These are phyloP conservation scores for Conus betulinus DNA, from an alignment of 1,140 invertebrate genomes.

Conservation along the genomic window DNA sequence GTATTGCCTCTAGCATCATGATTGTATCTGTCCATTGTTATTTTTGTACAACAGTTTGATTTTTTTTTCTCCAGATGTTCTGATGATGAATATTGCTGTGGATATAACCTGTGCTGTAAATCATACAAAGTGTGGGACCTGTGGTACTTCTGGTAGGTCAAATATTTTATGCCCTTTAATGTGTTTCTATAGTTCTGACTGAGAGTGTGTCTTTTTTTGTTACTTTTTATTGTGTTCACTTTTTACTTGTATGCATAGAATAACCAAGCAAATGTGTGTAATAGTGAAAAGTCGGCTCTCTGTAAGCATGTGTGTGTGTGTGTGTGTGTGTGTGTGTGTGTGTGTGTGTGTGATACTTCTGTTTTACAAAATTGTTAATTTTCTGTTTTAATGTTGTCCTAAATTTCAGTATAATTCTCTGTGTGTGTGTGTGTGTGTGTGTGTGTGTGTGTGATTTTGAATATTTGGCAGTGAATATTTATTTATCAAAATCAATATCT, in stretches of 20 bases:
- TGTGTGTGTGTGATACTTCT: not conserved
- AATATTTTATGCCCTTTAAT: not conserved
- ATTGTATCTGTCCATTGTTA: no score
- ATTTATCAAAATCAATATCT: no score
- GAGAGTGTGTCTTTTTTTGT: not conserved
- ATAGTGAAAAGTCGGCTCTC: not conserved
- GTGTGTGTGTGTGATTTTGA: no score
- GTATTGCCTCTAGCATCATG: not conserved
- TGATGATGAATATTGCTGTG: constrained; percentile 73
- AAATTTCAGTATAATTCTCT: no score
- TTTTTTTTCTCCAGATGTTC: constrained; percentile 56
- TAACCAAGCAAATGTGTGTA: no score
- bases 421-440: no score
- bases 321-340: not conserved
- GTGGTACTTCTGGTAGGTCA: constrained; percentile 73
- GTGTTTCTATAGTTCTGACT: not conserved
- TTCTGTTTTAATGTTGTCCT: no score
- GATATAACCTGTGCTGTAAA: constrained; percentile 70
- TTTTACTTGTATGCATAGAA: no score
- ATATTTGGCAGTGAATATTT: no score
- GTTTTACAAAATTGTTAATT: no score
- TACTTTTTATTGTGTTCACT: no score
- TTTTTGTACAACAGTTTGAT: not conserved
- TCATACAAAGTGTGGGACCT: constrained; percentile 73
- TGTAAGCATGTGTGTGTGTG: not conserved